phyloP scores from a whole-genome alignment of 2,797 vertebrate genomes.

The Eulemur rubriventer region DNA sequence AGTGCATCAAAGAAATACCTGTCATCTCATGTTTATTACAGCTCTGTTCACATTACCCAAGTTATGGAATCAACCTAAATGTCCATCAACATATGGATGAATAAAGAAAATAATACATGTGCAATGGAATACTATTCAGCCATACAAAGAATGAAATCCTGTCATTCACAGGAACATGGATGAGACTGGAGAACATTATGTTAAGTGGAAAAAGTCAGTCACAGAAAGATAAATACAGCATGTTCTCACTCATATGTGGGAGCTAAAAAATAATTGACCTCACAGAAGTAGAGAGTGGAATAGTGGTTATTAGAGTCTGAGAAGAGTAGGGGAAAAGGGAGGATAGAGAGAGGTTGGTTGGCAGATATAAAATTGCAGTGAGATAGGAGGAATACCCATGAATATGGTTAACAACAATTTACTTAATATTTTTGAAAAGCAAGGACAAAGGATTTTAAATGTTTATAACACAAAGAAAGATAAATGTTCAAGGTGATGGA shows the following conservation, averaged over 20 bases:
- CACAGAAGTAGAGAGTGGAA: neutral
- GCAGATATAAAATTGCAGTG: neutral
- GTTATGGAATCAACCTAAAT: neutral
- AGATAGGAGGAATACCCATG: neutral
- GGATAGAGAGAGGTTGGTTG: neutral
- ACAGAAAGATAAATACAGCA: neutral
- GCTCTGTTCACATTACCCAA: neutral
- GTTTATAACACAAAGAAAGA: neutral
- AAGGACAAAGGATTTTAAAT: neutral
- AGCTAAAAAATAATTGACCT: neutral
- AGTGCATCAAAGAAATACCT: neutral
- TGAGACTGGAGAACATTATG: neutral
- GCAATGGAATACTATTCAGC: neutral
- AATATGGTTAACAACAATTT: neutral
- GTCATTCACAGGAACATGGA: neutral
- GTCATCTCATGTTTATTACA: neutral
- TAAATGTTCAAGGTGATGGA: neutral
- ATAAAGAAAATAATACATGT: neutral
- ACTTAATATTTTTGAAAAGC: neutral
- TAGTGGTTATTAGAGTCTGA: neutral
- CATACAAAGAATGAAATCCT: neutral
- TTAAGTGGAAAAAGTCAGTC: neutral
- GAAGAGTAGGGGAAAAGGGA: neutral
- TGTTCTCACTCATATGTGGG: neutral
- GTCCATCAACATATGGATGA: neutral